Evolutionary conservation across 2,113 vertebrate species (phyloP), one percentile per base, ranked within the genome.

Genomic region (Brevimyrus niger): DNA sequence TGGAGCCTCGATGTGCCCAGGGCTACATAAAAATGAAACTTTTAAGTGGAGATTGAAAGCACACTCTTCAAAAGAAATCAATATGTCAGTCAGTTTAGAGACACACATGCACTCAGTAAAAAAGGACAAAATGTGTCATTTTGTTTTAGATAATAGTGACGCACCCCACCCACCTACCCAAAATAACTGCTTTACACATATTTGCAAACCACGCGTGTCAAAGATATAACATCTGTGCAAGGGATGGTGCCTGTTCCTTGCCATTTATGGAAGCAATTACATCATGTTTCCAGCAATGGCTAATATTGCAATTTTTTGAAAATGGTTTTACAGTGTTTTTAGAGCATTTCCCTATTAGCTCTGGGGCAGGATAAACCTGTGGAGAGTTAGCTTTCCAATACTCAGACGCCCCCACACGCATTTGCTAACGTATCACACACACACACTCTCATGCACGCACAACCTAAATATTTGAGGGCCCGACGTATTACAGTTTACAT

Each of bases 51-150:
- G 97, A 97, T 97, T 97, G 97, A 98, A 96, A 97, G 97, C 96
- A 96, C 96, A 97, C 95, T 96, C 97, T 96, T 97, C 97, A 98
- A 99, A 97, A 98, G 97, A 97, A 98, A 98, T 99, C 98, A 98
- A 98, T 99, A 99, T 96, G 96, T 96, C 96, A 96, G 90, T 89
- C 94, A 95, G 97, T 96, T 96, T 95, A 94, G 95, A 95, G 94
- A 96, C 95, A 96, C 96, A 95, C 96, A 96, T 94, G 89, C 94
- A 94, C 95, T 93, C 95, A 96, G 96, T 95, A 95, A 95, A 93
- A 95, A 96, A 92, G 95, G 93, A 84, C 38, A 47, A 84, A 84
- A 84, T 47, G 35, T 84, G 82, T 84, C 42, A 84, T 84, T 84
- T 84, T 46, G 38, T 84, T 84, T 44, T 44, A 84, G 42, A 84